Evolutionary conservation across 2,113 vertebrate genomes (phyloP).

Genomic region (Charadrius vociferus): DNA sequence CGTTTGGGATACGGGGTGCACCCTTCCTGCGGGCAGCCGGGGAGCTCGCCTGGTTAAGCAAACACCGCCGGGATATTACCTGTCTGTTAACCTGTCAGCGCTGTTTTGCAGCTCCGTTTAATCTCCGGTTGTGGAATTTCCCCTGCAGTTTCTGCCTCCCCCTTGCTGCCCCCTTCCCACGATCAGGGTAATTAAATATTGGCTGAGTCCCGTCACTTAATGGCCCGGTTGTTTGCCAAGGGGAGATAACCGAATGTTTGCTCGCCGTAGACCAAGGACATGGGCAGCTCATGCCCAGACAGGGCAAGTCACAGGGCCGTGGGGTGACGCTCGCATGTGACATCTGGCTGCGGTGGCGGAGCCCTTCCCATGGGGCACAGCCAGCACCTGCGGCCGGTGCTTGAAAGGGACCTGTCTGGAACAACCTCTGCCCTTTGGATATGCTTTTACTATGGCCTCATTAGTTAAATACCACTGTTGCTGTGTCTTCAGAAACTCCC

Average conservation of each 20-base stretch:
- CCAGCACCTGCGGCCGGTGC: neutral
- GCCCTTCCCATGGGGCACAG: neutral
- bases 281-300: neutral
- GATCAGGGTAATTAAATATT: constrained; percentile 76
- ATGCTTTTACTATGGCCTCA: rapidly evolving
- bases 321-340: neutral
- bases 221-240: constrained; percentile 71
- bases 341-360: neutral
- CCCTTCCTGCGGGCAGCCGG: neutral
- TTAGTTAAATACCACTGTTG: neutral
- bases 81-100: constrained; percentile 73
- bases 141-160: constrained; percentile 70
- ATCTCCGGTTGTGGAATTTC: constrained; percentile 78
- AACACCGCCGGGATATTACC: constrained; percentile 67
- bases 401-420: neutral
- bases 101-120: constrained; percentile 58
- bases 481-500: neutral
- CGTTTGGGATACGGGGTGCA: rapidly evolving
- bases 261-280: constrained; percentile 58
- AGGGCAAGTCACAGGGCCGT: neutral
- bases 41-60: constrained; percentile 64
- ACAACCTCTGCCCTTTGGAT: neutral
- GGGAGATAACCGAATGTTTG: constrained; percentile 67
- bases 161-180: constrained; percentile 18
- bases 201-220: constrained; percentile 63